Evolutionary conservation across 2,113 vertebrate species (phyloP).

Genomic region (Tonatia bakeri): DNA sequence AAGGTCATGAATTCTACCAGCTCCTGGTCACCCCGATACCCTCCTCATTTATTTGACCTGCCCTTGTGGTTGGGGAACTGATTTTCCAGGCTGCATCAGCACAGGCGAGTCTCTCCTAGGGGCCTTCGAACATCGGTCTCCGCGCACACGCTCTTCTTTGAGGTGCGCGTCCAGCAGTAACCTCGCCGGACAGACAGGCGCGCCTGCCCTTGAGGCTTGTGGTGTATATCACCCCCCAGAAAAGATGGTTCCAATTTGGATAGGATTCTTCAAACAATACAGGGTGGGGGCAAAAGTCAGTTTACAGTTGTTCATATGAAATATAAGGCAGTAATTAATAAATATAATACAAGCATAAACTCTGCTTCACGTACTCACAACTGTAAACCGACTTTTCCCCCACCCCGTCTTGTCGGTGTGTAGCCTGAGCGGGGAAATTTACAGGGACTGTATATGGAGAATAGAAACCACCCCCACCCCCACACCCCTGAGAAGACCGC

Average conservation of each 20-base stretch:
- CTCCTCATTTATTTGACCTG: not conserved
- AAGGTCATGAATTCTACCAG: not conserved
- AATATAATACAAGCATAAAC: too few species aligned
- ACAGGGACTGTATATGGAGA: not conserved
- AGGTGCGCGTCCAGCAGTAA: not conserved
- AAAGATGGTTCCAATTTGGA: not conserved
- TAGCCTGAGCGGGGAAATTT: not conserved
- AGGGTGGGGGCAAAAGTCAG: too few species aligned
- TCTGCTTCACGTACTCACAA: too few species aligned
- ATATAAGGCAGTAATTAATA: too few species aligned
- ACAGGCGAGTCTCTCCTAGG: fast-evolving
- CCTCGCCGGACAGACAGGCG: not conserved
- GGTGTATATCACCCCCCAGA: not conserved
- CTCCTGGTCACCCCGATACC: not conserved
- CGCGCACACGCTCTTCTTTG: not conserved
- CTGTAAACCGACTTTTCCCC: too few species aligned
- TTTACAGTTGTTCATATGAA: too few species aligned
- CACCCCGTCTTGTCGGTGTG: not conserved
- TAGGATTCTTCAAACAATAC: not conserved
- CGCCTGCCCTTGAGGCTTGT: not conserved
- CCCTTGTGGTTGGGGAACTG: not conserved
- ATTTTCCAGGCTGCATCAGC: not conserved
- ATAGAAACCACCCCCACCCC: not conserved
- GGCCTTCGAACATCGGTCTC: not conserved
- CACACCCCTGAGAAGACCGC: not conserved